Evolutionary conservation across 64 coral and sea anemone species (phyloP), one percentile per base, ranked within the genome.

Genomic region (Cladopsammia gracilis): DNA sequence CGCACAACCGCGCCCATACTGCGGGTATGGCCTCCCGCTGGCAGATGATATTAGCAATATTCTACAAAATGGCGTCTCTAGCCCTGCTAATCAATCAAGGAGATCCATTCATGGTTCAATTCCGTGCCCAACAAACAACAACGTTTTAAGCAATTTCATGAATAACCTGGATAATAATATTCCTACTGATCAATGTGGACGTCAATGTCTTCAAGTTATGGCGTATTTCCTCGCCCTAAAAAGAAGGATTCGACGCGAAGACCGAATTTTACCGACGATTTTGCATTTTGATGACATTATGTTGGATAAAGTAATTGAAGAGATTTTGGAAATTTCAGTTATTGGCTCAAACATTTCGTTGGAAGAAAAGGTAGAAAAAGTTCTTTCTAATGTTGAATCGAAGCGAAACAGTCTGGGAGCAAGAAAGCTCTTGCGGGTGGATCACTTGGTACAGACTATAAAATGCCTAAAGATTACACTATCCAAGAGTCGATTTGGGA

Each of bases 241-340:
- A 80, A 80, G 26, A 80, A 25, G 25, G 26, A 58, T 44, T 61
- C 77, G 11, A 62, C 54, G 8, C 56, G 72, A 75, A 44, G 19
- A 75, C 72, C 72, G 11, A 75, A 50, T 50, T 75, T 75, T 20
- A 75, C 72, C 15, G 72, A 75, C 0, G 18, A 75, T 75, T 7
- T n/a, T n/a, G n/a, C n/a, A n/a, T n/a, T n/a, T n/a, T n/a, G n/a
- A n/a, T n/a, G n/a, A 80, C 23, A 19, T 44, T 44, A 58, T 42
- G 15, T 46, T 80, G 25, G 56, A 42, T 19, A 52, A 34, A 44
- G 26, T 1, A 13, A 80, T 80, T 9, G 51, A 80, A 25, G 54
- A 61, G 4, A 80, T 80, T 44, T 6, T 80, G 54, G 56, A 60
- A 61, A 61, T 80, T 80, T 25, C 77, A 19, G 72, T 75, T 20